Conservation (phyloP, 2,113 vertebrate species). For the Puffinus mauretanicus region DNA sequence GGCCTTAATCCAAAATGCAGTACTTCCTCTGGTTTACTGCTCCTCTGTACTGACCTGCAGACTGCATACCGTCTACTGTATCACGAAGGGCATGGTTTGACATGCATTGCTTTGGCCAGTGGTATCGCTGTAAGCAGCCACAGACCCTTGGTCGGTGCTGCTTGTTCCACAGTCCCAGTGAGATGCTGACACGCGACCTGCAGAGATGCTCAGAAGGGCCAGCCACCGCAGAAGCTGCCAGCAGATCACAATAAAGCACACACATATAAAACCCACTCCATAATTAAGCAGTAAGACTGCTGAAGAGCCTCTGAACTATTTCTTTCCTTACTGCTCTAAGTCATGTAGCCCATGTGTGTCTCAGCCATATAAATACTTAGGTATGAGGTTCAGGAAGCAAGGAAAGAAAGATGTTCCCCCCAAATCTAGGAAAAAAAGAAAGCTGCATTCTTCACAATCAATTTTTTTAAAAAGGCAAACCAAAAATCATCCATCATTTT, state of each 20-base stretch:
- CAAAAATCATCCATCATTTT: background rate
- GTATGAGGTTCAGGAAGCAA: background rate
- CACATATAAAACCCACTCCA: background rate
- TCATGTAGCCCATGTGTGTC: background rate
- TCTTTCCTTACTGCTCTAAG: background rate
- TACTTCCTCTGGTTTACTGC: background rate
- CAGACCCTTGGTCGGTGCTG: background rate
- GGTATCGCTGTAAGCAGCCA: background rate
- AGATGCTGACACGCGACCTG: background rate
- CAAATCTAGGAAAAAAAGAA: background rate
- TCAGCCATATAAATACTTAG: background rate
- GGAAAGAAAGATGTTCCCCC: background rate
- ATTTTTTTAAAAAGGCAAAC: background rate
- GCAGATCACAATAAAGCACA: background rate
- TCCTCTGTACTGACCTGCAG: background rate
- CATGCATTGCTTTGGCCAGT: background rate
- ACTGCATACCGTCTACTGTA: too few relatives aligned
- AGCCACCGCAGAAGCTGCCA: background rate
- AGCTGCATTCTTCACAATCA: background rate
- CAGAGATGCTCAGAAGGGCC: background rate
- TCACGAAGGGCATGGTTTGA: background rate
- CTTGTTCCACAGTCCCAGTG: background rate
- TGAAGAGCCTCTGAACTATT: background rate
- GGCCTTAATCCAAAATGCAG: background rate
- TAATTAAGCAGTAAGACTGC: background rate